Conservation (phyloP, 2,888 invertebrate genomes). For the Rutpela maculata region DNA sequence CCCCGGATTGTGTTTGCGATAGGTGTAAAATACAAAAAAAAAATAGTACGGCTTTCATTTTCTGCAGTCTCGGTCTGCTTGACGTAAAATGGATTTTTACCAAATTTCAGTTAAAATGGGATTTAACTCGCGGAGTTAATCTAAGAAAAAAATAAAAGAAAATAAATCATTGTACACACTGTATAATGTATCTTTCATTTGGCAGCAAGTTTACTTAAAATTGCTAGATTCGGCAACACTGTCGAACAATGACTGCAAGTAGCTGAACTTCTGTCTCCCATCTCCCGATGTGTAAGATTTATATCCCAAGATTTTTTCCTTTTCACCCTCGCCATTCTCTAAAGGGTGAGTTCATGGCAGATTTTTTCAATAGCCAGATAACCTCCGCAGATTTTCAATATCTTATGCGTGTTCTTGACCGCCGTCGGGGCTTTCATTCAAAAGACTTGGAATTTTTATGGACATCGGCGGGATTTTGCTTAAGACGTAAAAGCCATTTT, state of each 20-base stretch:
- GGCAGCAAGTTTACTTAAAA: neutral
- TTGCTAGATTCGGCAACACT: neutral
- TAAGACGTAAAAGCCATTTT: constrained; percentile 21
- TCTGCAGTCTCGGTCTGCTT: no score
- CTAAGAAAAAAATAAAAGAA: no score
- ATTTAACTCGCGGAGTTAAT: no score
- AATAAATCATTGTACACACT: no score
- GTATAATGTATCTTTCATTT: no score
- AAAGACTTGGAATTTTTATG: constrained; percentile 19
- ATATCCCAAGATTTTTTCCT: constrained; percentile 28
- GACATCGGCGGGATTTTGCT: neutral
- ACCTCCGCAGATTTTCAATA: constrained; percentile 33
- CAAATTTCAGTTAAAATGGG: no score
- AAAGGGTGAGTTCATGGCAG: constrained; percentile 28
- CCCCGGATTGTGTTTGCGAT: no score
- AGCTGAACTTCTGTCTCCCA: constrained; percentile 11
- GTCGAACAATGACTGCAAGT: neutral
- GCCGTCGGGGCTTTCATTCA: constrained; percentile 10
- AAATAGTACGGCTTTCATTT: no score
- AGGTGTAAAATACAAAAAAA: no score
- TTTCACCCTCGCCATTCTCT: constrained; percentile 27
- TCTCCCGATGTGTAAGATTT: constrained; percentile 31
- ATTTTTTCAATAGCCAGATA: constrained; percentile 31
- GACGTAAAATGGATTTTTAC: no score
- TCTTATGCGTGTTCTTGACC: constrained; percentile 28